Base-by-base conservation (phyloP, 2,888 invertebrate species). In the Ecliptopera silaceata region DNA sequence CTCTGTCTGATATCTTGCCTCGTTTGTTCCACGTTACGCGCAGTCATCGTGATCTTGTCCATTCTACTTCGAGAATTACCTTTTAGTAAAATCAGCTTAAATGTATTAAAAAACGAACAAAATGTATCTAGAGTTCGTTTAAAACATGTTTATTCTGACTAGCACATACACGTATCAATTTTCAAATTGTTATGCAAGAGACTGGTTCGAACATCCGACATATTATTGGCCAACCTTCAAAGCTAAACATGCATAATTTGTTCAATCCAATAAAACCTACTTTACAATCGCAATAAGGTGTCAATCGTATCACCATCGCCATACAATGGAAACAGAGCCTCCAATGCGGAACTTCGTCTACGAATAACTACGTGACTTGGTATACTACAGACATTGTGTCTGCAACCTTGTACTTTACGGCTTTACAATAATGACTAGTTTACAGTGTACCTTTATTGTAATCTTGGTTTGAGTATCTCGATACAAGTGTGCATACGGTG, bases 331-430 rank as follows among this genome's bases (percentile, higher is more conserved):
- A 61, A 61, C 66, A 60, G 53, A 60, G 50, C 62, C 63, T 65
- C 44, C 52, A 71, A 73, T 69, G 68, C 77, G 79, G 77, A 77
- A 76, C 70, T 74, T 69, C 47, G 63, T 66, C 60, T 64, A 64
- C 64, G 63, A 64, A 60, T 68, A 65, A 63, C 64, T 75, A 78
- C 77, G 76, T 77, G 77, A 75, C 76, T 75, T 67, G 66, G 65
- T 72, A 72, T 54, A 39, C 56, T 45, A 31, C 42, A 49, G 51
- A 56, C 56, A 48, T 45, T 59, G 39, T 52, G 45, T 32, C 50
- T 56, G 47, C 34, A 56, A 63, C 43, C 55, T 52, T 60, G 59
- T 41, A 58, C 64, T 63, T 61, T 64, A 64, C 18, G 32, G 26
- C 54, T 13, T 61, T 44, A 52, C 46, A 55, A 56, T 63, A 64